These are phyloP conservation scores for Malurus elegans DNA, from an alignment of 2,113 vertebrate genomes.

Conservation along the genomic window DNA sequence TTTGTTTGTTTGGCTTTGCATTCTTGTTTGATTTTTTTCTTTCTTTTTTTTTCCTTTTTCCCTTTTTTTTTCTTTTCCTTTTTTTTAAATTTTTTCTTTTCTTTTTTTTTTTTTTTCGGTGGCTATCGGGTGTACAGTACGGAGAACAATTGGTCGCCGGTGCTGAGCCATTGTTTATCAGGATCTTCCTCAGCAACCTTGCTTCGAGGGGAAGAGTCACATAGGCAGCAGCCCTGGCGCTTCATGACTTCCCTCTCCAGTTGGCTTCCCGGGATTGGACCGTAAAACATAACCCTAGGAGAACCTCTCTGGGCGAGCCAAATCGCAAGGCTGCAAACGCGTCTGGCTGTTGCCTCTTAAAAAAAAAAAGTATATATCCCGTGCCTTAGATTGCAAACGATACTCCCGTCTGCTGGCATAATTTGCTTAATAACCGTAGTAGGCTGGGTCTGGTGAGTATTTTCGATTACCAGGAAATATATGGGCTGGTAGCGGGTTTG, in stretches of 20 bases:
- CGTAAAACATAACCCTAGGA: conserved; percentile 60
- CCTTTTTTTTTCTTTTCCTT: not conserved
- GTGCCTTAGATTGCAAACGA: conserved; percentile 48
- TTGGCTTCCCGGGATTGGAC: conserved; percentile 72
- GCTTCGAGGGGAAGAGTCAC: conserved; percentile 71
- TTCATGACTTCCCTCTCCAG: conserved; percentile 68
- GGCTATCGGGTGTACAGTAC: conserved; percentile 43
- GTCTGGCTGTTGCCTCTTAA: conserved; percentile 10
- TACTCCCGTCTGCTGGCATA: conserved; percentile 63
- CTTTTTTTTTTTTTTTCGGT: not conserved
- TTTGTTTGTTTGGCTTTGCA: not conserved
- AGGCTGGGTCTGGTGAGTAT: conserved; percentile 74
- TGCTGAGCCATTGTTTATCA: conserved; percentile 70
- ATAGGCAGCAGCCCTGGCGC: conserved; percentile 59
- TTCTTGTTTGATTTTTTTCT: not conserved
- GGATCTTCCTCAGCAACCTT: conserved; percentile 67
- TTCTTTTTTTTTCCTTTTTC: not conserved
- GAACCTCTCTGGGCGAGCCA: conserved; percentile 39
- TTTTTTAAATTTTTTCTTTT: not conserved
- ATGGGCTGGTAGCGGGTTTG: conserved; percentile 53
- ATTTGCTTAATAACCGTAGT: conserved; percentile 73
- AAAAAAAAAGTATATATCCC: conserved; percentile 26
- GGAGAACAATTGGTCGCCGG: conserved; percentile 47
- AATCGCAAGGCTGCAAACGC: conserved; percentile 12
- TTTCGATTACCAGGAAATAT: conserved; percentile 73